Evolutionary conservation across 2,797 vertebrate genomes (phyloP), one percentile per base, ranked within the genome.

Genomic region (Catharus ustulatus): DNA sequence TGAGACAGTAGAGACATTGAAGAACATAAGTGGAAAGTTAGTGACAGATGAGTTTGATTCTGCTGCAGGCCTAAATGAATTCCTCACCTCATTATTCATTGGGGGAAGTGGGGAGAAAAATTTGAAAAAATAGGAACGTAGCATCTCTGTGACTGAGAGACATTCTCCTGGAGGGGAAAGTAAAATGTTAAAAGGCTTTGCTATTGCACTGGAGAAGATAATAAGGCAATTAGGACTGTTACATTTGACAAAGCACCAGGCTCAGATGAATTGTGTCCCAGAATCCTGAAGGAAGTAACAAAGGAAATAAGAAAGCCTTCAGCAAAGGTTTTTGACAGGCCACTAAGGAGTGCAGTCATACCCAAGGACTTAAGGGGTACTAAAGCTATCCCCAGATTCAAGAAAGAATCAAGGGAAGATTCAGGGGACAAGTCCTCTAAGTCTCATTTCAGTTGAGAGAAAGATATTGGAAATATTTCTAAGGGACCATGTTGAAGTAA

Each of bases 161-260:
- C 68, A 76, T 88, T 94, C 64, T 96, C 94, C 91, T 96, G 74
- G 74, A 97, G 87, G 94, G 91, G 77, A 96, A 96, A 97, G 79
- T 88, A 94, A 94, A 96, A 97, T 93, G 92, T 97, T 95, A 96
- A 97, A 97, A 96, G 90, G 88, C 82, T 93, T 94, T 90, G 54
- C 87, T 89, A 79, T 93, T 83, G 54, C 94, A 67, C 84, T 92
- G 86, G 84, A 91, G 88, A 96, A 97, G 89, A 96, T 96, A 96
- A 96, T 94, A 97, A 95, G 93, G 95, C 94, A 97, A 96, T 97
- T 97, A 97, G 88, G 79, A 96, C 51, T 80, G 92, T 91, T 95
- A 92, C 55, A 89, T 96, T 94, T 96, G 90, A 94, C 91, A 97
- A 96, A 96, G 92, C 63, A 95, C 85, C 42, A 89, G 64, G 40